These are phyloP conservation scores for Sebastes fasciatus DNA, from an alignment of 2,113 vertebrate species.

Conservation along the genomic window DNA sequence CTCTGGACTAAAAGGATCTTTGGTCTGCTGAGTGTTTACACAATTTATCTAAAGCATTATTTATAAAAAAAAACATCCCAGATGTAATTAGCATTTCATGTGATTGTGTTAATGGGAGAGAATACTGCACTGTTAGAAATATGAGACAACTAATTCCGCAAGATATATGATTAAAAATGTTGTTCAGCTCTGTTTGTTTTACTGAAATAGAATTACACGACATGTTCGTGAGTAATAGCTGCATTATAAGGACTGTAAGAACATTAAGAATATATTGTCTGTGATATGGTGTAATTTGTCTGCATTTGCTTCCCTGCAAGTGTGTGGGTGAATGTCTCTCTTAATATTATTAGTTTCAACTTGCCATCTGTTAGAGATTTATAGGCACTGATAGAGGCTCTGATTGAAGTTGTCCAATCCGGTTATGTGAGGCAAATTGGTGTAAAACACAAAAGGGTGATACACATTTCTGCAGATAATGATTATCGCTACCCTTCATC, in stretches of 20 bases:
- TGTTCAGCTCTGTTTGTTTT: constrained; percentile 28
- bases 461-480: constrained; percentile 41
- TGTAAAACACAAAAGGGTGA: constrained; percentile 45
- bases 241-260: constrained; percentile 20
- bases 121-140: constrained; percentile 16
- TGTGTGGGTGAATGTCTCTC: constrained; percentile 25
- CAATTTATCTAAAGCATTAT: constrained; percentile 27
- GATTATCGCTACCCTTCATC: constrained; percentile 47
- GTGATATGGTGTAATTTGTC: constrained; percentile 33
- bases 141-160: background rate
- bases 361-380: constrained; percentile 31
- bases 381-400: constrained; percentile 28
- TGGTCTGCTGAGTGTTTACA: constrained; percentile 35
- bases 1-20: constrained; percentile 1
- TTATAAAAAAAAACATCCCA: constrained; percentile 8
- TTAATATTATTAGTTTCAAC: constrained; percentile 38
- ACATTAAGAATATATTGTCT: constrained; percentile 34
- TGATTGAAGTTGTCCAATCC: constrained; percentile 51
- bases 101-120: constrained; percentile 32
- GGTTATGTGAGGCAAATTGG: constrained; percentile 49
- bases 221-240: constrained; percentile 43
- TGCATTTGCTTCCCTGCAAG: constrained; percentile 38
- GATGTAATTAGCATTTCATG: constrained; percentile 30
- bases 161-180: constrained; percentile 20
- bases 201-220: constrained; percentile 18